Conservation (phyloP, 2,113 vertebrate genomes). For the Dipodomys ordii region DNA sequence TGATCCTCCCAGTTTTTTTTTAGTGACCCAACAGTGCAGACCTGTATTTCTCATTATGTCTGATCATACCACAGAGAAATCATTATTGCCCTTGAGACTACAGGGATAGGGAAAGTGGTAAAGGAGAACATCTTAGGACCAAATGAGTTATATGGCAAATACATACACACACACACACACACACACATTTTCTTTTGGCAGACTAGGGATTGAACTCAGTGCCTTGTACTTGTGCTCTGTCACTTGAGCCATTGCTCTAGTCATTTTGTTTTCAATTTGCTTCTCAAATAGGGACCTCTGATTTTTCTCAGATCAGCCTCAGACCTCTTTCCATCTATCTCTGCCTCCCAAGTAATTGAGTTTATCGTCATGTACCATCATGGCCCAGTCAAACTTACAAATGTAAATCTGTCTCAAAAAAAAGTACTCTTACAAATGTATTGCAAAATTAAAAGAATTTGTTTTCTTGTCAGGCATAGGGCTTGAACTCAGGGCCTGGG, state of each 20-base stretch:
- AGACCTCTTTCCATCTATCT: too few relatives aligned
- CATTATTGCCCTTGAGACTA: not conserved
- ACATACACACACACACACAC: not conserved
- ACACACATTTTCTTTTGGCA: too few relatives aligned
- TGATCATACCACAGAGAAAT: constrained; percentile 53
- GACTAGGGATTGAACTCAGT: too few relatives aligned
- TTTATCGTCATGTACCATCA: too few relatives aligned
- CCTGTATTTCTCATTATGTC: constrained; percentile 68
- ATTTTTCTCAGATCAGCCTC: too few relatives aligned
- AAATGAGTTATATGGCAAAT: not conserved
- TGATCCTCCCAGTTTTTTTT: constrained; percentile 54
- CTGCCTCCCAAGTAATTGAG: too few relatives aligned
- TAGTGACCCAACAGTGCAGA: constrained; percentile 43
- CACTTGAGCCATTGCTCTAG: too few relatives aligned
- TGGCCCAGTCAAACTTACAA: not conserved
- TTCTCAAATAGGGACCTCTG: too few relatives aligned
- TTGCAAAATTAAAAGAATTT: not conserved
- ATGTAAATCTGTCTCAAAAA: constrained; percentile 30
- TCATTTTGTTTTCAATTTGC: too few relatives aligned
- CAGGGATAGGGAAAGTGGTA: constrained; percentile 11
- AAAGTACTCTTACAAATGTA: not conserved
- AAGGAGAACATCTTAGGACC: not conserved
- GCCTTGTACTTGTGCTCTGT: too few relatives aligned
- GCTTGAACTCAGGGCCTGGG: too few relatives aligned
- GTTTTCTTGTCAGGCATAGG: too few relatives aligned